phyloP scores from a whole-genome alignment of 64 coral and sea anemone species.

The Montipora cactus region DNA sequence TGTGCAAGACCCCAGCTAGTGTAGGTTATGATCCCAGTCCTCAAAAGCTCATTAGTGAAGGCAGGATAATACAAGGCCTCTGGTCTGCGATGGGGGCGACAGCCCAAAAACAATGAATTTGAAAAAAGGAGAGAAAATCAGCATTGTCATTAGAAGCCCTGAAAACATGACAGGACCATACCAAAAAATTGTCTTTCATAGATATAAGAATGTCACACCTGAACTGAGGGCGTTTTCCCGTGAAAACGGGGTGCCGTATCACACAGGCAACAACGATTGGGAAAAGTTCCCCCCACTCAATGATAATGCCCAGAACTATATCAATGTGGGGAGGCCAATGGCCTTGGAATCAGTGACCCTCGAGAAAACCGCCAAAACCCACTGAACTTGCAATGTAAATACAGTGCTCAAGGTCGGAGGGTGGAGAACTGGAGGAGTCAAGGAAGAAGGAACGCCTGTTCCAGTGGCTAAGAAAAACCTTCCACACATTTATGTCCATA shows the following conservation, averaged over 20 bases:
- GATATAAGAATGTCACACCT: no score
- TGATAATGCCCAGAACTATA: background rate
- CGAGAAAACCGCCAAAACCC: background rate
- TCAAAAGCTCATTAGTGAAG: no score
- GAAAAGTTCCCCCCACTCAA: slow-evolving; percentile 14
- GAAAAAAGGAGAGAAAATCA: no score
- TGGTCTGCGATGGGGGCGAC: no score
- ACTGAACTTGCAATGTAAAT: background rate
- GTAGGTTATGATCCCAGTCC: no score
- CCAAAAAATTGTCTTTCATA: no score
- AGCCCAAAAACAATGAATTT: no score
- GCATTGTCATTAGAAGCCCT: no score
- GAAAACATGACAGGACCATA: no score
- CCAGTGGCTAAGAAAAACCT: background rate
- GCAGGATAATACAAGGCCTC: no score
- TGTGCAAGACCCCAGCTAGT: no score
- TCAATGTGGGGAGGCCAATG: background rate
- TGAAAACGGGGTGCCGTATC: background rate
- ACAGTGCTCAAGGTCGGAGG: background rate
- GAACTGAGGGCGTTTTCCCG: background rate
- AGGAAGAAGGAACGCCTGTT: background rate
- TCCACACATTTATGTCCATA: background rate
- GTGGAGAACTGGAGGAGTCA: background rate
- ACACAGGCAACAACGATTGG: background rate
- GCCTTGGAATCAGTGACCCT: background rate